Percentiles rank a stretch among this genome's conserved stretches.
Conservation (phyloP, 2,888 invertebrate species). For the Aleiodes alternator region DNA sequence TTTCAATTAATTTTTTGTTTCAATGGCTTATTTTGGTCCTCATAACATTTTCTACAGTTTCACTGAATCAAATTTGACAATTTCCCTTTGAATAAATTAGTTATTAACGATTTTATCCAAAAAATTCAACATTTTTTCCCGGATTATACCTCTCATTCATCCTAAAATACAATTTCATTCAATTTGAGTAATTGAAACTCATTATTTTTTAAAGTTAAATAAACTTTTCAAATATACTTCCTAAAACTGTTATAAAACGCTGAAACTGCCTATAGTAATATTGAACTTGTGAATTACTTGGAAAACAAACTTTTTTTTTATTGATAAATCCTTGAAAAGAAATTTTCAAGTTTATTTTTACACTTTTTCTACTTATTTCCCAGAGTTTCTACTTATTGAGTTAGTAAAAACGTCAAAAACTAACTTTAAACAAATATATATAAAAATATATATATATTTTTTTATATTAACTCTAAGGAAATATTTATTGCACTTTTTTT, state of each 20-base stretch:
- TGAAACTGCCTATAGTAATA: neutral
- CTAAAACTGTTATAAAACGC: neutral
- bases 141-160: too few species aligned
- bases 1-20: too few species aligned
- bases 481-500: neutral
- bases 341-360: neutral
- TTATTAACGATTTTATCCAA: too few species aligned
- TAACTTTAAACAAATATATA: neutral
- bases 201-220: neutral
- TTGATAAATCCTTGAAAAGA: slow-evolving; percentile 23
- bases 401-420: slow-evolving; percentile 19
- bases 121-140: too few species aligned
- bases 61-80: too few species aligned
- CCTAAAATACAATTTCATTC: too few species aligned
- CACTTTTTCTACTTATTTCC: neutral
- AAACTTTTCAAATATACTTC: neutral
- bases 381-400: neutral
- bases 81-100: too few species aligned
- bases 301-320: neutral
- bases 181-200: neutral
- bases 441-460: too few species aligned
- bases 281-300: neutral
- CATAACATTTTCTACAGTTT: too few species aligned
- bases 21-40: too few species aligned
- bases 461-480: neutral